These are phyloP conservation scores for Pardalotus punctatus DNA, from an alignment of 2,113 vertebrate genomes.

Conservation along the genomic window DNA sequence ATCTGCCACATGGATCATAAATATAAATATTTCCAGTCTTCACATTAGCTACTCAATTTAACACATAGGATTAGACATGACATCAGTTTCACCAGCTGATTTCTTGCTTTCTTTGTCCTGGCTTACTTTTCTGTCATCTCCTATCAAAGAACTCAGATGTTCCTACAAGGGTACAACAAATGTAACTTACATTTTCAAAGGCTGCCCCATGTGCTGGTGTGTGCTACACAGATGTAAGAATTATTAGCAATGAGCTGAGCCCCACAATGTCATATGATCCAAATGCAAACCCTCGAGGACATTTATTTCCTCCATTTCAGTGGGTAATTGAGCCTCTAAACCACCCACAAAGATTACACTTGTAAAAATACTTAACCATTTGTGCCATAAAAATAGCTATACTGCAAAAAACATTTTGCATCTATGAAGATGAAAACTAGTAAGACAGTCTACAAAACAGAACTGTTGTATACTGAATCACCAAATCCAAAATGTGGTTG, in stretches of 20 bases:
- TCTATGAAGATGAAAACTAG: neutral
- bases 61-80: neutral
- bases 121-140: neutral
- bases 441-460: neutral
- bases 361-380: conserved; percentile 22
- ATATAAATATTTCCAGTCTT: neutral
- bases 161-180: too few species aligned
- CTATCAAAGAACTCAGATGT: neutral
- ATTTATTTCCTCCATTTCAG: conserved; percentile 20
- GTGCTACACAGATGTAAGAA: neutral
- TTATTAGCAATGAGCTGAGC: neutral
- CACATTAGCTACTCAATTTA: neutral
- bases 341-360: conserved; percentile 19
- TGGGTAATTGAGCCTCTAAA: conserved; percentile 24
- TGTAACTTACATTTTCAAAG: neutral
- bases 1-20: neutral
- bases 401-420: neutral
- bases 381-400: neutral
- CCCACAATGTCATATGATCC: neutral
- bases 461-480: neutral
- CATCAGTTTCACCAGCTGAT: neutral
- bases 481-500: neutral
- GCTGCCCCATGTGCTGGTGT: neutral
- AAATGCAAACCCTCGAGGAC: conserved; percentile 8
- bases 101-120: neutral